phyloP scores from a whole-genome alignment of 2,888 invertebrate species.

The Bruchidius siliquastri region DNA sequence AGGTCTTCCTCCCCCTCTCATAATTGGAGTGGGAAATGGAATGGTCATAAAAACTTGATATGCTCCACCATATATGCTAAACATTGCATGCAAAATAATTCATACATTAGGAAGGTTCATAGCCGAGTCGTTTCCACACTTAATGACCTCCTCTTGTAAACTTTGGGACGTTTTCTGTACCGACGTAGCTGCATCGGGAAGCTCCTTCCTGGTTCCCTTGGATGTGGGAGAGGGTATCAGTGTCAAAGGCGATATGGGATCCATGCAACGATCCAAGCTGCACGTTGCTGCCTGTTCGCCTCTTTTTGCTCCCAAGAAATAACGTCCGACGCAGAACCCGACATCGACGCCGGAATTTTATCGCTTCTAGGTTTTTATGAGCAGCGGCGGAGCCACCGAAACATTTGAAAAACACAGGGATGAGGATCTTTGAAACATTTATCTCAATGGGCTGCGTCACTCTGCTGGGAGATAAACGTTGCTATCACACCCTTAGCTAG shows the following conservation, averaged over 20 bases:
- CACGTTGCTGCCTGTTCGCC: background rate
- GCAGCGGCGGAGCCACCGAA: background rate
- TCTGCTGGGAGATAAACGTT: too few relatives aligned
- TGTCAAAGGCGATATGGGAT: background rate
- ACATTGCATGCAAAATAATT: too few relatives aligned
- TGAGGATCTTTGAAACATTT: too few relatives aligned
- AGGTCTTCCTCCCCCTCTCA: too few relatives aligned
- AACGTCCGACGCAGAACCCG: background rate
- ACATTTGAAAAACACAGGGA: background rate
- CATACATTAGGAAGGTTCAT: too few relatives aligned
- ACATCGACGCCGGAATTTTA: background rate
- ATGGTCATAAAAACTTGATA: too few relatives aligned
- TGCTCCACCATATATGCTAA: too few relatives aligned
- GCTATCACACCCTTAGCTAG: too few relatives aligned
- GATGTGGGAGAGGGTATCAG: background rate
- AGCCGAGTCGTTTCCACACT: too few relatives aligned
- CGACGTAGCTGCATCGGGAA: background rate
- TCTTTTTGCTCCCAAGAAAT: background rate
- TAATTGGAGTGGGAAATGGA: too few relatives aligned
- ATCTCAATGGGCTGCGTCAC: too few relatives aligned
- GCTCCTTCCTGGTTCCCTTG: background rate
- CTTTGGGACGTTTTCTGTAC: background rate
- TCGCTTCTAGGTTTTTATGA: background rate
- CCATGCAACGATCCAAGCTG: background rate
- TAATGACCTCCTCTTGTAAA: background rate